These are phyloP conservation scores for Andrena dorsata DNA, from an alignment of 2,888 invertebrate species.

Conservation along the genomic window DNA sequence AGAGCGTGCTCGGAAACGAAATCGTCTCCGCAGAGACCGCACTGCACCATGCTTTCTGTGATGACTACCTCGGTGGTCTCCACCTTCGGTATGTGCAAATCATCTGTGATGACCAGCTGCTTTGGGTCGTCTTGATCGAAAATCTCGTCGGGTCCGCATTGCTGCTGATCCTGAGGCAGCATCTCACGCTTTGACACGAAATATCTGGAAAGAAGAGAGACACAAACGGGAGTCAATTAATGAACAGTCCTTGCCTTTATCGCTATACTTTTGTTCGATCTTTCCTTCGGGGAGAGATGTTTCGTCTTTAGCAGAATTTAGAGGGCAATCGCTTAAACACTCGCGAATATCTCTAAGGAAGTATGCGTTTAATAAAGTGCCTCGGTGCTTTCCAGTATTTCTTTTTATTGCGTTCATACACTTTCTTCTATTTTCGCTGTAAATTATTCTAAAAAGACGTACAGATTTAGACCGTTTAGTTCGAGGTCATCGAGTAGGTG, in stretches of 20 bases:
- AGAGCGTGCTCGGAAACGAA: conserved; percentile 69
- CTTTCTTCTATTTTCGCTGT: conserved; percentile 2
- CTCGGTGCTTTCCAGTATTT: conserved; percentile 68
- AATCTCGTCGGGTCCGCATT: conserved; percentile 74
- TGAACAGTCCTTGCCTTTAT: conserved; percentile 41
- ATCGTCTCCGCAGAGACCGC: conserved; percentile 77
- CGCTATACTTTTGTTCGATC: conserved; percentile 51
- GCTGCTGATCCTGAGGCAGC: conserved; percentile 73
- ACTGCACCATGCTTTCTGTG: conserved; percentile 69
- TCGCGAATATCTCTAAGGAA: conserved; percentile 36
- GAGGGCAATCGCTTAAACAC: conserved; percentile 35
- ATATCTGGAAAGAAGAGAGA: conserved; percentile 84
- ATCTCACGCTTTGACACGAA: conserved; percentile 80
- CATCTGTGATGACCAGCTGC: conserved; percentile 72
- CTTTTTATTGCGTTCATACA: conserved; percentile 46
- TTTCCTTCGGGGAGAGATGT: conserved; percentile 24
- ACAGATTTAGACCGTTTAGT: not conserved
- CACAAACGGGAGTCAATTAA: conserved; percentile 78
- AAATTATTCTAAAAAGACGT: not conserved
- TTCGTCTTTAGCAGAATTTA: conserved; percentile 41
- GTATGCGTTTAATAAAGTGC: conserved; percentile 58
- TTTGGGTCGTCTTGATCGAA: conserved; percentile 71
- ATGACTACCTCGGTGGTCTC: conserved; percentile 67
- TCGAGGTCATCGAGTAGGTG: not conserved
- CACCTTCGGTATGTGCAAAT: conserved; percentile 59